Conservation (phyloP, 1,140 invertebrate genomes). For the Camponotus pennsylvanicus region DNA sequence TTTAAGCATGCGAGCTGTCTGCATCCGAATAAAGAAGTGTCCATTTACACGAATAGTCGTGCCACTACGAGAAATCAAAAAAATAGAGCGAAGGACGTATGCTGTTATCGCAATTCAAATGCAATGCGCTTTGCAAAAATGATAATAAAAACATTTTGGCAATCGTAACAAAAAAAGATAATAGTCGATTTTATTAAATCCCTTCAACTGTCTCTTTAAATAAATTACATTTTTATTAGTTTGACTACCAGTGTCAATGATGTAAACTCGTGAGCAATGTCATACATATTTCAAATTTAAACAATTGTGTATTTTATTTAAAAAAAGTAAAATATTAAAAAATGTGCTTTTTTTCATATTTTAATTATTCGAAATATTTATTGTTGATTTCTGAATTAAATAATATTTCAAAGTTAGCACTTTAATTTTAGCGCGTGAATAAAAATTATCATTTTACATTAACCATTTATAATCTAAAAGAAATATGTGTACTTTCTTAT, state of each 20-base stretch:
- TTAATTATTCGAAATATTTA: too few relatives aligned
- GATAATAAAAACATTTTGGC: background rate
- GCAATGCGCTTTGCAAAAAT: background rate
- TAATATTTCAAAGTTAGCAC: too few relatives aligned
- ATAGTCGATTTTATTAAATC: background rate
- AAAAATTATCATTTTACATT: too few relatives aligned
- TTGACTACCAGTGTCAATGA: slow-evolving; percentile 16
- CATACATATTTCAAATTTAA: too few relatives aligned
- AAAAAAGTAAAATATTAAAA: too few relatives aligned
- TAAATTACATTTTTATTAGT: slow-evolving; percentile 13
- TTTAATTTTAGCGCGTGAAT: too few relatives aligned
- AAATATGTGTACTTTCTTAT: too few relatives aligned
- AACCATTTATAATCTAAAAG: too few relatives aligned
- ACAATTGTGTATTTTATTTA: too few relatives aligned
- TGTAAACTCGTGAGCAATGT: background rate
- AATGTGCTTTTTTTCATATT: too few relatives aligned
- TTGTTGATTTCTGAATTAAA: too few relatives aligned
- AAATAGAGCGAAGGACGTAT: background rate
- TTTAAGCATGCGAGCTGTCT: slow-evolving; percentile 48
- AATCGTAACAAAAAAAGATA: background rate
- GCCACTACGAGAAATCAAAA: slow-evolving; percentile 30
- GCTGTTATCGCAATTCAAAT: background rate
- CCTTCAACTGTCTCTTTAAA: background rate
- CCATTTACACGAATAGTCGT: slow-evolving; percentile 51
- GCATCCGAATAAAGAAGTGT: slow-evolving; percentile 45